Base-by-base conservation (phyloP, 1,140 invertebrate species). In the Trachelipus rathkii region DNA sequence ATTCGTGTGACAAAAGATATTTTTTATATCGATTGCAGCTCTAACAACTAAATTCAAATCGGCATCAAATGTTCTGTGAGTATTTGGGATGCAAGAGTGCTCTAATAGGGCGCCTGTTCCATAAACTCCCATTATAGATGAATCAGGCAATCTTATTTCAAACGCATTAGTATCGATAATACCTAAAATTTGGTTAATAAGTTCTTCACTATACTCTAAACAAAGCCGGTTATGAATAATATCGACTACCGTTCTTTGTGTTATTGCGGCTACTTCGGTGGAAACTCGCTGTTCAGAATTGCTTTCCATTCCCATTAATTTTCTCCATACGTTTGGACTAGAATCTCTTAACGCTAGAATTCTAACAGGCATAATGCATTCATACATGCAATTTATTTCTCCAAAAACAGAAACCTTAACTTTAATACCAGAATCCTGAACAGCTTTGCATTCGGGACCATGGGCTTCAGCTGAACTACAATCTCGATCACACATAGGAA, bases 151-250 rank as follows among this genome's bases (percentile, higher is more conserved):
- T 15, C 92, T 92, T 0, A 94, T 89, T 85, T 94, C 92, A 83
- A 94, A 92, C 0, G 89, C 91, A 82, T 95, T 94, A 15, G 93
- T 89, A 88, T 91, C 89, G 19, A 94, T 81, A 75, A 93, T 90
- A 0, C 92, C 92, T 75, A 81, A 68, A 2, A 88, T 87, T 46
- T 84, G 84, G 8, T 83, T 85, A 85, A 93, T 88, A 53, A 90
- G 85, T 60, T 88, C 82, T 82, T 89, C 86, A 33, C 77, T 80
- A 72, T 71, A 82, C 0, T 75, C 79, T 13, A 80, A 72, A n/a
- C 66, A 43, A 19, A 82, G 77, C 10, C 76, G 73, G 21, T 79
- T 33, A 23, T 77, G 78, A 19, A 82, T 77, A 66, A 81, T 81
- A 66, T 79, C 79, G 11, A 81, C 76, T 21, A 81, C 79, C 11